Conservation (phyloP, 2,797 vertebrate genomes). For the Psittacula derbiana region DNA sequence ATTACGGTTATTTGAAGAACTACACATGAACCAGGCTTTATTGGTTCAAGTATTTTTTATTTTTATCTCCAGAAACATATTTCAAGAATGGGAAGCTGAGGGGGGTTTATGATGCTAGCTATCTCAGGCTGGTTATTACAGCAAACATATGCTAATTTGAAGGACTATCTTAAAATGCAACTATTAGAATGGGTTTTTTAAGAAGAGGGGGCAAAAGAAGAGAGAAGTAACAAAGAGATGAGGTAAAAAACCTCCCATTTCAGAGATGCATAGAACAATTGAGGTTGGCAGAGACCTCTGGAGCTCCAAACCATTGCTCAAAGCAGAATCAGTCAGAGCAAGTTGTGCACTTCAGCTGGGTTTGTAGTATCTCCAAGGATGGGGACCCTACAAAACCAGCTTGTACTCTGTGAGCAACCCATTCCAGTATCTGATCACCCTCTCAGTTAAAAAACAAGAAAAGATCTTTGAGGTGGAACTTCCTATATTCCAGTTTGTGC, state of each 20-base stretch:
- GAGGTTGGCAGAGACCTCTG: neutral
- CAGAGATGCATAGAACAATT: neutral
- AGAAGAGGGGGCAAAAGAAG: neutral
- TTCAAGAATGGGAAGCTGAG: neutral
- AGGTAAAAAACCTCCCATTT: neutral
- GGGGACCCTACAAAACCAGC: neutral
- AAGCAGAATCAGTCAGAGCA: neutral
- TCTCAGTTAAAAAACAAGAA: neutral
- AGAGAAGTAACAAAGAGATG: neutral
- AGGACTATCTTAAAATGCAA: neutral
- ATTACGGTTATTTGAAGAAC: neutral
- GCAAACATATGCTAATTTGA: neutral
- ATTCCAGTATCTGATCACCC: neutral
- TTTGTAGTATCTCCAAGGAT: neutral
- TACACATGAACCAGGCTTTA: neutral
- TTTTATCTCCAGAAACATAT: neutral
- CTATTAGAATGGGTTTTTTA: neutral
- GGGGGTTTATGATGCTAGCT: neutral
- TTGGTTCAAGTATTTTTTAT: neutral
- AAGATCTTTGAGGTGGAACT: neutral
- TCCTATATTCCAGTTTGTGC: neutral
- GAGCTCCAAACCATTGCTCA: neutral
- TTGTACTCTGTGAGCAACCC: neutral
- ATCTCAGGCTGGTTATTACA: neutral
- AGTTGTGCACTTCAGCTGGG: neutral